These are phyloP conservation scores for Oryzaephilus surinamensis DNA, from an alignment of 1,140 invertebrate genomes.

Conservation along the genomic window DNA sequence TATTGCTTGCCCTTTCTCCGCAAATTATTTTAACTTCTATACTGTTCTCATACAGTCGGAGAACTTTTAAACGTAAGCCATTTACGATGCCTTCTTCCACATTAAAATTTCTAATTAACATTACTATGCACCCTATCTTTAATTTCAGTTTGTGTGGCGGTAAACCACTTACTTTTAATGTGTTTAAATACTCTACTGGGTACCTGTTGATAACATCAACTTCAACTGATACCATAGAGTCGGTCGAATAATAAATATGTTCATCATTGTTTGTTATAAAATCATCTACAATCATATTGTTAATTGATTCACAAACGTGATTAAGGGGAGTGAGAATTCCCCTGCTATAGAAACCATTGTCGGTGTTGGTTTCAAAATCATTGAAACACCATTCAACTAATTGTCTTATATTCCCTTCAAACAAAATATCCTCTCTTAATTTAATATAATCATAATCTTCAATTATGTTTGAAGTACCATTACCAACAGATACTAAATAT, in stretches of 20 bases:
- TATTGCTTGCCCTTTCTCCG: conserved; percentile 34
- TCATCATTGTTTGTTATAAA: background rate
- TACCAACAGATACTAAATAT: background rate
- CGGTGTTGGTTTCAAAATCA: no score
- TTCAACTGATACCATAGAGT: no score
- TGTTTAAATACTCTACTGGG: conserved; percentile 19
- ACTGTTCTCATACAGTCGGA: conserved; percentile 12
- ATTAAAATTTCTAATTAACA: conserved; percentile 18
- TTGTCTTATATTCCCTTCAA: no score
- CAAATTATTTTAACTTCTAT: conserved; percentile 19
- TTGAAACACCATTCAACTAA: no score
- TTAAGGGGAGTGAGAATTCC: background rate
- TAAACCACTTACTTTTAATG: conserved; percentile 12
- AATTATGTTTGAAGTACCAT: background rate
- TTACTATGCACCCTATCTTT: conserved; percentile 17
- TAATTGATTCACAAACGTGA: background rate
- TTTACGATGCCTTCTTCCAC: conserved; percentile 17
- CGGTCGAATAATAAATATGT: no score
- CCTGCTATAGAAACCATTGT: no score
- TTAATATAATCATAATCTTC: background rate
- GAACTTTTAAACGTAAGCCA: conserved; percentile 15
- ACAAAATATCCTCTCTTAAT: no score
- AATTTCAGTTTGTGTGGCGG: conserved; percentile 20
- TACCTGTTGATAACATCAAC: conserved; percentile 13
- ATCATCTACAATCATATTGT: background rate